phyloP scores from a whole-genome alignment of 2,797 vertebrate genomes.

The Cyclura pinguis region DNA sequence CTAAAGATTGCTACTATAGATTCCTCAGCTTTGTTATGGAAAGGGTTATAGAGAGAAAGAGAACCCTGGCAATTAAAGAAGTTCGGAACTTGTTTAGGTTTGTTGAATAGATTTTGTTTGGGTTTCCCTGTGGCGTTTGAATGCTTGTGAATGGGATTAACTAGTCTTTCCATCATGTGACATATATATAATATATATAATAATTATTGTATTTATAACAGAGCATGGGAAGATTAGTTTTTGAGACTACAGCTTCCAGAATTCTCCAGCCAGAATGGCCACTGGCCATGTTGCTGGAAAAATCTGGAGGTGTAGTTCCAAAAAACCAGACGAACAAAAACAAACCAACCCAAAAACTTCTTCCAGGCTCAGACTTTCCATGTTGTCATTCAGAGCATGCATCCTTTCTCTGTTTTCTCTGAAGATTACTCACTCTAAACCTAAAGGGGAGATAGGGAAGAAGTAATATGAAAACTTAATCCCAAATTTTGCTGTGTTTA shows the following conservation, averaged over 20 bases:
- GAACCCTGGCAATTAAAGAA: not conserved
- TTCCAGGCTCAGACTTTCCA: no score
- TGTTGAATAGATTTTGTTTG: not conserved
- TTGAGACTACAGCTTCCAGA: not conserved
- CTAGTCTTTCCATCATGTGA: not conserved
- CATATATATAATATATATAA: slow-evolving; percentile 3
- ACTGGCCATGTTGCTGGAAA: no score
- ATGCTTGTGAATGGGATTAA: not conserved
- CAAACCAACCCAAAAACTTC: no score
- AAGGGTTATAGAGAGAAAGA: not conserved
- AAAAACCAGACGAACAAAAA: not conserved
- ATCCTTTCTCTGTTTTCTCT: no score
- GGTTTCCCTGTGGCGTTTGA: not conserved
- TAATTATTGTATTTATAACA: not conserved
- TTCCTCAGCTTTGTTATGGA: no score
- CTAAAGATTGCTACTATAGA: not conserved
- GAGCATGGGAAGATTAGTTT: not conserved
- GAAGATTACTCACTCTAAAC: no score
- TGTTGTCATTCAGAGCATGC: no score
- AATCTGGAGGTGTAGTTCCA: not conserved
- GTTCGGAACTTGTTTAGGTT: not conserved
- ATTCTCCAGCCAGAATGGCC: not conserved
- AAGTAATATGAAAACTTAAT: not conserved
- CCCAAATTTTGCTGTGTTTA: not conserved
- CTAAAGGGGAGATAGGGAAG: not conserved